These are phyloP conservation scores for Myodes glareolus DNA, from an alignment of 2,113 vertebrate genomes.

Conservation along the genomic window DNA sequence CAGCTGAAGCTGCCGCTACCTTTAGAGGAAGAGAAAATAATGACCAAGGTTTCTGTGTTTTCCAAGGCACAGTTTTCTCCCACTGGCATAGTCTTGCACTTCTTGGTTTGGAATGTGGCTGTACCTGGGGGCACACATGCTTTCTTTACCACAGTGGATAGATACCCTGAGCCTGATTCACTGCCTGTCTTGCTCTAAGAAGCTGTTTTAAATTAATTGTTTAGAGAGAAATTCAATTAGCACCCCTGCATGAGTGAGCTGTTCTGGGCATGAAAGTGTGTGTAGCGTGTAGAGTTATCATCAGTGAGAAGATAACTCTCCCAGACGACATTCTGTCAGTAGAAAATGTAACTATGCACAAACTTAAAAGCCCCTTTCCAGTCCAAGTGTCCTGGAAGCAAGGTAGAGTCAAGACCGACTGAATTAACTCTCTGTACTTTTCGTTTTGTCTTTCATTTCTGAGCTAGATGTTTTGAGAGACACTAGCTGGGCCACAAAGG, in stretches of 20 bases:
- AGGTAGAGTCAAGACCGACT: slow-evolving; percentile 36
- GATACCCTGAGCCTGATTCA: slow-evolving; percentile 14
- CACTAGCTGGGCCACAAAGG: not conserved
- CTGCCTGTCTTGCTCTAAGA: not conserved
- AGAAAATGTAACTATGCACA: slow-evolving; percentile 51
- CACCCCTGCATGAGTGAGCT: not conserved
- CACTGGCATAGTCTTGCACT: not conserved
- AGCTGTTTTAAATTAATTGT: slow-evolving; percentile 10
- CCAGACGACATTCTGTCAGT: slow-evolving; percentile 43
- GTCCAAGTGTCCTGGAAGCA: not conserved
- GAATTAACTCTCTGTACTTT: slow-evolving; percentile 45
- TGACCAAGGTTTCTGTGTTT: slow-evolving; percentile 38
- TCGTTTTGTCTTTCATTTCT: slow-evolving; percentile 19
- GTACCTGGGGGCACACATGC: not conserved
- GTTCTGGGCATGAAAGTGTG: not conserved
- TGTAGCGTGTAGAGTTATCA: not conserved
- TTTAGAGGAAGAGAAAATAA: slow-evolving; percentile 65
- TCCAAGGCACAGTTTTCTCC: not conserved
- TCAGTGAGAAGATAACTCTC: not conserved
- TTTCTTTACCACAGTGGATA: slow-evolving; percentile 31
- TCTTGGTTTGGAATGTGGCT: slow-evolving; percentile 46
- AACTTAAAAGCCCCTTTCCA: slow-evolving; percentile 28
- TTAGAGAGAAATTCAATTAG: not conserved
- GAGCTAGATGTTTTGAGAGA: slow-evolving; percentile 39
- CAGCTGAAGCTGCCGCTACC: slow-evolving; percentile 55